Percentiles rank a stretch among this genome's conserved stretches.
phyloP scores from a whole-genome alignment of 2,888 invertebrate species.

The Acronicta psi region DNA sequence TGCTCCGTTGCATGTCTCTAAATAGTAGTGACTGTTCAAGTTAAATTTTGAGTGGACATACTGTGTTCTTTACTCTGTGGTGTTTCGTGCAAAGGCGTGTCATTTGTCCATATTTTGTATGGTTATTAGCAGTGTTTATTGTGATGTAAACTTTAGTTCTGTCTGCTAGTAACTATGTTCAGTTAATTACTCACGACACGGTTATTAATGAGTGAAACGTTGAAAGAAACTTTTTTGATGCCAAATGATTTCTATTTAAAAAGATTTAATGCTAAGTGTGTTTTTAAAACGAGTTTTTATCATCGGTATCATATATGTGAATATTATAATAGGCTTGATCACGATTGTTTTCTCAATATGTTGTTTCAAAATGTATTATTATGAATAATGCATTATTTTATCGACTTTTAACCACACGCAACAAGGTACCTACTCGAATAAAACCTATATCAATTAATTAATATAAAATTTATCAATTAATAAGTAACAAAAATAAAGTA shows the following conservation, averaged over 20 bases:
- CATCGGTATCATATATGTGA: too few relatives aligned
- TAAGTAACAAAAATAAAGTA: too few relatives aligned
- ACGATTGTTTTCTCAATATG: too few relatives aligned
- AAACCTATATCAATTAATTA: too few relatives aligned
- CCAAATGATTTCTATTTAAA: background rate
- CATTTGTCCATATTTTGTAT: slow-evolving; percentile 61
- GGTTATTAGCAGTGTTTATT: slow-evolving; percentile 45
- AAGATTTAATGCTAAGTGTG: background rate
- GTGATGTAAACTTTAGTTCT: slow-evolving; percentile 40
- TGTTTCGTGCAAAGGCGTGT: slow-evolving; percentile 65
- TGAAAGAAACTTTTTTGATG: slow-evolving; percentile 8
- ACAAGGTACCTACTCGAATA: too few relatives aligned
- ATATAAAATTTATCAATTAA: too few relatives aligned
- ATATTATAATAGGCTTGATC: too few relatives aligned
- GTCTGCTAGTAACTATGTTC: slow-evolving; percentile 43
- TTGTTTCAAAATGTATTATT: too few relatives aligned
- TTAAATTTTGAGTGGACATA: background rate
- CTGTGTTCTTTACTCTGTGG: slow-evolving; percentile 7
- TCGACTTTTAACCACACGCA: too few relatives aligned
- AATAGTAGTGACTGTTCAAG: background rate
- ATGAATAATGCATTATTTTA: too few relatives aligned
- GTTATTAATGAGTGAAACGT: slow-evolving; percentile 42
- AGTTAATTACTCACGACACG: slow-evolving; percentile 55
- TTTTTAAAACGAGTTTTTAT: background rate
- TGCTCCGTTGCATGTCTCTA: too few relatives aligned